Conservation (phyloP, 1,140 invertebrate species). For the Habropoda laboriosa region DNA sequence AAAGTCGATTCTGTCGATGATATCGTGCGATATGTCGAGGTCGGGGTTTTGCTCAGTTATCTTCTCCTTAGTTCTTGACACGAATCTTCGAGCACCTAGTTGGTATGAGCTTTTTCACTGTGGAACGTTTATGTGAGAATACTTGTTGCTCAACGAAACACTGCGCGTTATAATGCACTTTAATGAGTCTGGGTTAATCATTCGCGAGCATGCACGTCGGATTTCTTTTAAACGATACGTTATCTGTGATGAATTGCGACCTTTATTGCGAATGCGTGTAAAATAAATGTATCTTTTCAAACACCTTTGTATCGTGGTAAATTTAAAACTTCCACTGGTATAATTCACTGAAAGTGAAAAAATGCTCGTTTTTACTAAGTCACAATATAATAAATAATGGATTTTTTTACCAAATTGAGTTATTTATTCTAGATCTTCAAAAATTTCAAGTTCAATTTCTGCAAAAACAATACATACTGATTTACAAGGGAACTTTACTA, state of each 20-base stretch:
- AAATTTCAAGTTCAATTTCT: too few species aligned
- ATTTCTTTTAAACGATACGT: not conserved
- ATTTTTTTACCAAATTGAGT: too few species aligned
- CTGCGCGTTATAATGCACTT: not conserved
- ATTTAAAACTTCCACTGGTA: too few species aligned
- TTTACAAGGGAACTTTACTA: too few species aligned
- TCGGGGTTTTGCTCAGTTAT: constrained; percentile 7
- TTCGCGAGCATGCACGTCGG: not conserved
- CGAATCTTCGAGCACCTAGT: constrained; percentile 20
- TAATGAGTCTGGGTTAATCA: not conserved
- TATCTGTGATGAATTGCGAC: not conserved
- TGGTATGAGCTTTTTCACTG: constrained; percentile 24
- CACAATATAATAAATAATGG: too few species aligned
- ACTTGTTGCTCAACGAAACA: constrained; percentile 41
- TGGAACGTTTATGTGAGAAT: constrained; percentile 15
- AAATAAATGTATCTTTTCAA: too few species aligned
- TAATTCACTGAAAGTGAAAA: too few species aligned
- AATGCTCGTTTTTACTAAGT: too few species aligned
- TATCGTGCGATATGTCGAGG: constrained; percentile 18
- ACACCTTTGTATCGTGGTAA: too few species aligned
- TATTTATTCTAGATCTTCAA: too few species aligned
- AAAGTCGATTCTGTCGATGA: constrained; percentile 3
- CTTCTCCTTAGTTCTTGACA: constrained; percentile 31
- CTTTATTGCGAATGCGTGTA: not conserved
- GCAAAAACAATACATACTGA: too few species aligned